These are phyloP conservation scores for Phrynosoma platyrhinos DNA, from an alignment of 2,113 vertebrate species.

Conservation along the genomic window DNA sequence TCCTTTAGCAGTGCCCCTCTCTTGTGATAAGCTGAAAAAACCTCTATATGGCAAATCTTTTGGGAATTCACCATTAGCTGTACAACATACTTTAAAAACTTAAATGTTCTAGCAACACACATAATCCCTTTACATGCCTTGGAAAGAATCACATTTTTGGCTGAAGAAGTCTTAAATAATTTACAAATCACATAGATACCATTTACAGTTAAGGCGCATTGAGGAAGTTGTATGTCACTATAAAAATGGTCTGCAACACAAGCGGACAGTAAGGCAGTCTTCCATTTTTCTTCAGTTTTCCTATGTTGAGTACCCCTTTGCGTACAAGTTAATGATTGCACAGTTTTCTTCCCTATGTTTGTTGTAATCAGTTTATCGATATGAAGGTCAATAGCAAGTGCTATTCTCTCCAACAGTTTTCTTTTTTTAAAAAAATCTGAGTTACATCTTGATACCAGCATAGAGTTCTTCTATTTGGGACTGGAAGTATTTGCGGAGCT, in stretches of 20 bases:
- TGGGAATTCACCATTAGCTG: slow-evolving; percentile 48
- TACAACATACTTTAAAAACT: slow-evolving; percentile 64
- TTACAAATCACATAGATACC: slow-evolving; percentile 74
- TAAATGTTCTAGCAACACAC: slow-evolving; percentile 68
- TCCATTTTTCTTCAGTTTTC: slow-evolving; percentile 74
- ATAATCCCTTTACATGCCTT: slow-evolving; percentile 66
- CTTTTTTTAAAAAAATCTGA: not conserved
- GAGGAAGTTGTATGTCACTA: slow-evolving; percentile 77
- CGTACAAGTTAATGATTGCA: slow-evolving; percentile 70
- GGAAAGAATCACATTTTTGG: slow-evolving; percentile 69
- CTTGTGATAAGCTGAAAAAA: slow-evolving; percentile 41
- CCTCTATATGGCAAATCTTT: slow-evolving; percentile 63
- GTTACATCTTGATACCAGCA: slow-evolving; percentile 88
- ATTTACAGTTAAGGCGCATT: slow-evolving; percentile 83
- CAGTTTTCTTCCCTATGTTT: slow-evolving; percentile 72
- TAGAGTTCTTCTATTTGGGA: slow-evolving; percentile 92
- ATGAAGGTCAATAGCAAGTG: slow-evolving; percentile 68
- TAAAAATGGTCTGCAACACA: slow-evolving; percentile 73
- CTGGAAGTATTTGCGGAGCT: slow-evolving; percentile 86
- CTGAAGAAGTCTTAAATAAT: slow-evolving; percentile 77
- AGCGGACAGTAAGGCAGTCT: slow-evolving; percentile 80
- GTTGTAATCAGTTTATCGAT: slow-evolving; percentile 70
- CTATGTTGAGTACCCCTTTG: slow-evolving; percentile 76
- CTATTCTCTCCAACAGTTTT: slow-evolving; percentile 29
- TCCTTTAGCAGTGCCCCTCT: slow-evolving; percentile 22